Percentiles rank a stretch among this genome's conserved stretches.
These are phyloP conservation scores for Drosophila kanekoi DNA, from an alignment of 2,888 invertebrate genomes.

Conservation along the genomic window DNA sequence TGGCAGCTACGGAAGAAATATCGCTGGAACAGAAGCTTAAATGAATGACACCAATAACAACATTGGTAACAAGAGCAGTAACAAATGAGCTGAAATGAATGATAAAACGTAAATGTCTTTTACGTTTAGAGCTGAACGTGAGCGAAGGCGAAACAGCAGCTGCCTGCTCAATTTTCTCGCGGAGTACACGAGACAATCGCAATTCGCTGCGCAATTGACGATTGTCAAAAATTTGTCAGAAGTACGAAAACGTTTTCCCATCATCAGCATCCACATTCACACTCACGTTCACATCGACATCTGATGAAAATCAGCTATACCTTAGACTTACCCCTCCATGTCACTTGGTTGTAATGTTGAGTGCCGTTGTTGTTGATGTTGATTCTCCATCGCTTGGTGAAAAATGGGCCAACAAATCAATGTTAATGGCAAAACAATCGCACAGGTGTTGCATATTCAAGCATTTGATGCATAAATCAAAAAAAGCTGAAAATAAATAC, in stretches of 20 bases:
- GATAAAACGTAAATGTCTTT: constrained; percentile 60
- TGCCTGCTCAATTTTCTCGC: constrained; percentile 33
- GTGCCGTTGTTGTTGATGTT: constrained; percentile 18
- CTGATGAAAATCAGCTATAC: constrained; percentile 35
- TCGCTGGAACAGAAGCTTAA: constrained; percentile 8
- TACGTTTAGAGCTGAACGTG: constrained; percentile 59
- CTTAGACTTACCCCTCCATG: constrained; percentile 51
- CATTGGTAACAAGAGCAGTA: constrained; percentile 13
- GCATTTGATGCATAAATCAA: constrained; percentile 59
- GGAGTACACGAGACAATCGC: constrained; percentile 18
- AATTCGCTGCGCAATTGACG: constrained; percentile 67
- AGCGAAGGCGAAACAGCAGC: constrained; percentile 62
- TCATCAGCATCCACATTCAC: constrained; percentile 21
- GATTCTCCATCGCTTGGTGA: constrained; percentile 11
- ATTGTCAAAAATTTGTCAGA: constrained; percentile 80
- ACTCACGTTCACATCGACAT: constrained; percentile 1
- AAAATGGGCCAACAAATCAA: constrained; percentile 72
- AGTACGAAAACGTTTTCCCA: constrained; percentile 54
- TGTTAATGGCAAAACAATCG: constrained; percentile 70
- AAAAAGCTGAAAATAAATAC: constrained; percentile 22
- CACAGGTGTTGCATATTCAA: constrained; percentile 57
- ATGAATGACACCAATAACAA: constrained; percentile 22
- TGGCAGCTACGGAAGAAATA: too few relatives aligned
- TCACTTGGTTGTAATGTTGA: constrained; percentile 38
- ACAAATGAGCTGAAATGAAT: constrained; percentile 57